A percentile compares a stretch with the other conserved stretches of the same genome.
phyloP scores from a whole-genome alignment of 64 coral and sea anemone genomes.

The Catalaphyllia jardinei region DNA sequence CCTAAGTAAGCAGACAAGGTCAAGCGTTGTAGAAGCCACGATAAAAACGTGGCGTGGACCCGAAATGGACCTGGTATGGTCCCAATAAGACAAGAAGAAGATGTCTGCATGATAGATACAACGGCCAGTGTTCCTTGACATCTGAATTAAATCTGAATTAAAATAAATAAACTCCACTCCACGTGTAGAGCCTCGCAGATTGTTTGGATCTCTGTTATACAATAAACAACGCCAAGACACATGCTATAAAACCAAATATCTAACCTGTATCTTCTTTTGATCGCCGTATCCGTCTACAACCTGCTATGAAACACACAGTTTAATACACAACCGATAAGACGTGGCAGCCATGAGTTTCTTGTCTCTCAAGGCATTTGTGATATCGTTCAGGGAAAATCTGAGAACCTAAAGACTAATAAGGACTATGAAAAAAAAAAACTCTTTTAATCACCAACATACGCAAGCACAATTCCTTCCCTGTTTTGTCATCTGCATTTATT shows the following conservation, averaged over 20 bases:
- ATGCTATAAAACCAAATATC: slow-evolving; percentile 15
- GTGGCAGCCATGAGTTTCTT: no score
- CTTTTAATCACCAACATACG: no score
- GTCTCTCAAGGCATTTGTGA: no score
- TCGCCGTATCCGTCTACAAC: slow-evolving; percentile 27
- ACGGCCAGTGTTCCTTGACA: neutral
- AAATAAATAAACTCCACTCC: no score
- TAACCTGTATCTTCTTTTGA: slow-evolving; percentile 47
- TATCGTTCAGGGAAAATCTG: no score
- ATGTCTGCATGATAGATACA: neutral
- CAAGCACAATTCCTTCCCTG: no score
- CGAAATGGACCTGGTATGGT: neutral
- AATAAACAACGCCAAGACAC: neutral
- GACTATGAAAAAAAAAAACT: no score
- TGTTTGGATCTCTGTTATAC: neutral
- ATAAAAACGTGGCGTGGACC: slow-evolving; percentile 23
- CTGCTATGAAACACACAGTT: slow-evolving; percentile 55
- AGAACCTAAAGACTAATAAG: no score
- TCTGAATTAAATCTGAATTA: no score
- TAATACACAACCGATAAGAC: neutral
- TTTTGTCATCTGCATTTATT: no score
- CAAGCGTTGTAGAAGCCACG: neutral
- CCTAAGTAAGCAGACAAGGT: neutral
- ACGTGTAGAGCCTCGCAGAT: no score
- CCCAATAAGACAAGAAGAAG: neutral